phyloP scores from a whole-genome alignment of 2,113 vertebrate species.

The Proteles cristata region DNA sequence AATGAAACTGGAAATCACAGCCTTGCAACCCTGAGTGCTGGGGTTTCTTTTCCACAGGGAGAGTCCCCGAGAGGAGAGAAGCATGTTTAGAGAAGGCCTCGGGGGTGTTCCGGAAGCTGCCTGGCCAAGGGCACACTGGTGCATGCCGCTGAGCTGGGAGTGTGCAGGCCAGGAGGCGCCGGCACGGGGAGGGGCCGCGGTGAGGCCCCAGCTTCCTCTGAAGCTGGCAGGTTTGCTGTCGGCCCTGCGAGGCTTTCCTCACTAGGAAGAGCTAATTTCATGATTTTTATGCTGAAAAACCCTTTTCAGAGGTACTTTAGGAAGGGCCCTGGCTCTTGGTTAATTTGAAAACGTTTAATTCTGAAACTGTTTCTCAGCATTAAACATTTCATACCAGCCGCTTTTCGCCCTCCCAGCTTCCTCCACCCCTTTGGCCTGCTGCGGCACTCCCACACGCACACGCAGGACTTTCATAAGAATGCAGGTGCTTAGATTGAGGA shows the following conservation, averaged over 20 bases:
- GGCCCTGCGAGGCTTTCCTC: background rate
- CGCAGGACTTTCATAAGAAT: background rate
- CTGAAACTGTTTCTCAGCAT: slow-evolving; percentile 11
- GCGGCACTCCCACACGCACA: background rate
- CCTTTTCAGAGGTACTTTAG: background rate
- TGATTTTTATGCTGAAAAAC: background rate
- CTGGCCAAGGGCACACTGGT: fast-evolving
- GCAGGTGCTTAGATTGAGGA: background rate
- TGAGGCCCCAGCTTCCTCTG: background rate
- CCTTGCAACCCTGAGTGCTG: background rate
- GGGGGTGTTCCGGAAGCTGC: background rate
- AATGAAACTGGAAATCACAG: slow-evolving; percentile 72
- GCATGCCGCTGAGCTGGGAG: fast-evolving
- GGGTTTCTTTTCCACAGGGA: slow-evolving; percentile 48
- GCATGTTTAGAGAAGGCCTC: background rate
- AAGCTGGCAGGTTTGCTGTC: background rate
- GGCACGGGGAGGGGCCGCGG: fast-evolving
- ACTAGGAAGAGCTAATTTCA: background rate
- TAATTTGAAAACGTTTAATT: background rate
- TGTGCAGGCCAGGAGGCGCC: fast-evolving
- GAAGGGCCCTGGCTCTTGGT: background rate
- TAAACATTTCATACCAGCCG: background rate
- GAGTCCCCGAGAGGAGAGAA: background rate
- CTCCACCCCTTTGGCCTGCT: background rate
- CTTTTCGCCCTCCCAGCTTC: background rate